These are phyloP conservation scores for Ascidia mentula DNA, from an alignment of 23 tunicate genomes.

Conservation along the genomic window DNA sequence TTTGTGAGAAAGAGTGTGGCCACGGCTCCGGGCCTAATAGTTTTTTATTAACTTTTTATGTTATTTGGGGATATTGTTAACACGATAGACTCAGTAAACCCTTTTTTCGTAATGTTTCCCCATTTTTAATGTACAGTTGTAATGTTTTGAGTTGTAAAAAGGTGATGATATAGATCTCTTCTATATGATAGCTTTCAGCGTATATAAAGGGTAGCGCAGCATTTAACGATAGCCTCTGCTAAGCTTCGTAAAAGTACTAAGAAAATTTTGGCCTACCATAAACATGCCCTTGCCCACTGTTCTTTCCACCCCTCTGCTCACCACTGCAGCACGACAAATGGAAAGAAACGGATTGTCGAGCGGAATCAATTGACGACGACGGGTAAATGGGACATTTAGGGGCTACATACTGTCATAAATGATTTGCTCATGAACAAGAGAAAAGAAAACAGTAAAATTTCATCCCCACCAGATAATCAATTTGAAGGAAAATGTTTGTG, in stretches of 20 bases:
- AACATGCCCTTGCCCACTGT: constrained; percentile 5
- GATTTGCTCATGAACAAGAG: too few relatives aligned
- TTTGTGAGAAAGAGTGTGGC: constrained; percentile 8
- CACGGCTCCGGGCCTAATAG: constrained; percentile 15
- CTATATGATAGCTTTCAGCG: constrained; percentile 13
- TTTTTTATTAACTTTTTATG: not conserved
- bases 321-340: constrained; percentile 8
- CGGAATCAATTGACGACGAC: constrained; percentile 4
- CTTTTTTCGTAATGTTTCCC: not conserved
- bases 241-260: constrained; percentile 1
- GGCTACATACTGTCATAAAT: not conserved
- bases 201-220: constrained; percentile 11
- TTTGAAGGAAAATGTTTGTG: too few relatives aligned
- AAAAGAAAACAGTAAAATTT: too few relatives aligned
- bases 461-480: too few relatives aligned
- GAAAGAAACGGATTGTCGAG: constrained; percentile 11
- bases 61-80: constrained; percentile 11
- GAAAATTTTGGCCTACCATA: not conserved
- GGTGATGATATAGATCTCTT: constrained; percentile 17
- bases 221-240: not conserved
- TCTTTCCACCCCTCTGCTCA: constrained; percentile 9
- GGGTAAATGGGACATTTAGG: not conserved
- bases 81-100: constrained; percentile 4
- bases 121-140: constrained; percentile 3
- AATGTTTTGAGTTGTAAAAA: constrained; percentile 14